Evolutionary conservation across 2,888 invertebrate species (phyloP).

Genomic region (Nomada fucata): DNA sequence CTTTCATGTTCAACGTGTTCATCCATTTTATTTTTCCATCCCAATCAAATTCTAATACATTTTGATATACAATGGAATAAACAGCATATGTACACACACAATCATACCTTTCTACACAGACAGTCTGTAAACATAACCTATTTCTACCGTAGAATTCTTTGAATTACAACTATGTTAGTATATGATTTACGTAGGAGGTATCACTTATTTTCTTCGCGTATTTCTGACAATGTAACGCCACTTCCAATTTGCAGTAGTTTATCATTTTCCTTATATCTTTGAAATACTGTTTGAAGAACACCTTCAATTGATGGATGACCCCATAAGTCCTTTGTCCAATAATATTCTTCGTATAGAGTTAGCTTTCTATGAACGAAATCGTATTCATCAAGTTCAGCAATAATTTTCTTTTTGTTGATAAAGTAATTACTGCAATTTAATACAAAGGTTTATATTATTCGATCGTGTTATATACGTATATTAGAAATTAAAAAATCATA

Average conservation of each 20-base stretch:
- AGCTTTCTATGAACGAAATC: background rate
- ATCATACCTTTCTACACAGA: slow-evolving; percentile 39
- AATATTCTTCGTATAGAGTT: background rate
- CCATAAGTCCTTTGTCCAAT: background rate
- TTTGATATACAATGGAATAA: background rate
- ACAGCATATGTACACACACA: background rate
- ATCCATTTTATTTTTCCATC: slow-evolving; percentile 30
- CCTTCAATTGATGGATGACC: accelerated
- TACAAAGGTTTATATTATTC: background rate
- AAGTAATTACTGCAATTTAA: background rate
- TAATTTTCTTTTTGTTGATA: background rate
- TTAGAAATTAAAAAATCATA: background rate
- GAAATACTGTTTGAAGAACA: background rate
- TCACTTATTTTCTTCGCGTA: background rate
- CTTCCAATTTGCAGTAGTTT: background rate
- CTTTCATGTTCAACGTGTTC: background rate
- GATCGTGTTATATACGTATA: background rate
- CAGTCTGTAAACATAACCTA: slow-evolving; percentile 27
- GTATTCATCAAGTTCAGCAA: slow-evolving; percentile 26
- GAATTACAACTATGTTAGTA: background rate
- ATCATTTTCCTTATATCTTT: background rate
- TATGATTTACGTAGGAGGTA: background rate
- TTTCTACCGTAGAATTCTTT: background rate
- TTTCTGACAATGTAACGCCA: too few relatives aligned
- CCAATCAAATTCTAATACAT: background rate